Conservation (phyloP, 1,140 invertebrate species). For the Venturia canescens region DNA sequence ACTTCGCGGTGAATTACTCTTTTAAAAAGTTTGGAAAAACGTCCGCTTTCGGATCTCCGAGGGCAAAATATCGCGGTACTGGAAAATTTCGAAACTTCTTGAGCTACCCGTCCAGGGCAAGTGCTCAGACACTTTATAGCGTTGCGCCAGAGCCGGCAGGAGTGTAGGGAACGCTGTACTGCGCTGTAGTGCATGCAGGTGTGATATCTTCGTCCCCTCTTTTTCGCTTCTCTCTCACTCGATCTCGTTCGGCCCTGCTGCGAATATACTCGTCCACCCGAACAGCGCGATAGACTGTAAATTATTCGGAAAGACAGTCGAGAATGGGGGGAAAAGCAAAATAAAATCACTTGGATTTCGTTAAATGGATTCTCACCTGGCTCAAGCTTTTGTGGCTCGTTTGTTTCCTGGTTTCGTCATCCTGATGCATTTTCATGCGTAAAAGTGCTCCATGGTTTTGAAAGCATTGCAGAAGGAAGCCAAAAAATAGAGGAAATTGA, state of each 20-base stretch:
- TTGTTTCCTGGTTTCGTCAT: no score
- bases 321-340: not conserved
- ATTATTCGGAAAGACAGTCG: slow-evolving; percentile 13
- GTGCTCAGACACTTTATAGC: not conserved
- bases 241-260: not conserved
- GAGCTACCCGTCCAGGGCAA: not conserved
- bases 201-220: slow-evolving; percentile 7
- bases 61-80: not conserved
- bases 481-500: no score
- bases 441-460: no score
- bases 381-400: not conserved
- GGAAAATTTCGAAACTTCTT: not conserved
- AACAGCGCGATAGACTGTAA: slow-evolving; percentile 25
- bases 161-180: not conserved
- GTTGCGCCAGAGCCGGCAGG: not conserved
- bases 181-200: slow-evolving; percentile 21
- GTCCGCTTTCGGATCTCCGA: not conserved
- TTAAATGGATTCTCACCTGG: not conserved
- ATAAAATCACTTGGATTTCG: not conserved
- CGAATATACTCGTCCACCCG: not conserved
- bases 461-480: no score
- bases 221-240: not conserved
- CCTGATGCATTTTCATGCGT: no score
- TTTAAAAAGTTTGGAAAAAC: no score
- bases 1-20: no score